phyloP scores from a whole-genome alignment of 1,140 invertebrate genomes.

The Trissolcus basalis region DNA sequence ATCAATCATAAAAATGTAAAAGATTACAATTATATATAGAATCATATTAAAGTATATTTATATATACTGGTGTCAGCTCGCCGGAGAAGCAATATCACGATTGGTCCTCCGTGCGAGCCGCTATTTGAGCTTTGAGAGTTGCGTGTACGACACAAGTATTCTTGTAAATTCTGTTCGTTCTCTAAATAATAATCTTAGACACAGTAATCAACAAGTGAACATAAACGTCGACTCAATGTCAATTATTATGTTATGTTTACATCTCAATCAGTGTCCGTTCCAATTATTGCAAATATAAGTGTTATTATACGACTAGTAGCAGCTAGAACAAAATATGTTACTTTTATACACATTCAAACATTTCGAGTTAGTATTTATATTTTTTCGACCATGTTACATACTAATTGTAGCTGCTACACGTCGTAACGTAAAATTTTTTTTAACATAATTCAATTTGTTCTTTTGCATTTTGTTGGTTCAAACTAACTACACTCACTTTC shows the following conservation, averaged over 20 bases:
- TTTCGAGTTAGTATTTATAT: too few relatives aligned
- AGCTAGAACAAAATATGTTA: constrained; percentile 17
- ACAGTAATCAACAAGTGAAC: constrained; percentile 52
- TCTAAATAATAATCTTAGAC: constrained; percentile 49
- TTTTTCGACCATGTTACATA: background rate
- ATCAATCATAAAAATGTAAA: constrained; percentile 65
- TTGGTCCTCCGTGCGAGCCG: constrained; percentile 76
- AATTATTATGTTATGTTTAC: constrained; percentile 48
- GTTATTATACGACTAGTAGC: constrained; percentile 45
- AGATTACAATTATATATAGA: constrained; percentile 73
- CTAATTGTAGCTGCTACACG: constrained; percentile 45
- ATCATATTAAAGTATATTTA: constrained; percentile 73
- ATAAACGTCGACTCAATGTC: constrained; percentile 25
- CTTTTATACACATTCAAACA: too few relatives aligned
- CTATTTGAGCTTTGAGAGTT: constrained; percentile 75
- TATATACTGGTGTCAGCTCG: constrained; percentile 72
- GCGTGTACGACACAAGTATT: constrained; percentile 68
- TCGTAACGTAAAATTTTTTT: constrained; percentile 18
- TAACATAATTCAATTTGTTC: constrained; percentile 40
- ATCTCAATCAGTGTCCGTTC: constrained; percentile 52
- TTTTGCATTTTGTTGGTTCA: constrained; percentile 37
- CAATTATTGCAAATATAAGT: constrained; percentile 39
- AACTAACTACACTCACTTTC: constrained; percentile 56
- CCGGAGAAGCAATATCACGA: constrained; percentile 74
- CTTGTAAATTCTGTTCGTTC: constrained; percentile 53